phyloP scores from a whole-genome alignment of 2,888 invertebrate species.

The Rhogogaster chlorosoma region DNA sequence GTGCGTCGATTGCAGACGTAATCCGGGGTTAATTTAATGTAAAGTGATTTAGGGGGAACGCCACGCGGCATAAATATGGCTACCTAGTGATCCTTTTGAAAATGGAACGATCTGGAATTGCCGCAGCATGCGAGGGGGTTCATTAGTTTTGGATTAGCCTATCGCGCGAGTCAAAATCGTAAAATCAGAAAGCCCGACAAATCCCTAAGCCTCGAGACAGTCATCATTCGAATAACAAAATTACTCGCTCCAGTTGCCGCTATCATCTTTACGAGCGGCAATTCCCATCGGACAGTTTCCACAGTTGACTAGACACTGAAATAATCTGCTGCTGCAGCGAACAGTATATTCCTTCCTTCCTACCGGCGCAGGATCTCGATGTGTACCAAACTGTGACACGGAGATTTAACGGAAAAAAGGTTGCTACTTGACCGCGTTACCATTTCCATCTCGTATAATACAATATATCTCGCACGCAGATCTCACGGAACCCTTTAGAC shows the following conservation, averaged over 20 bases:
- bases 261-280: conserved; percentile 47
- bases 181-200: conserved; percentile 41
- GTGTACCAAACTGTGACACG: conserved; percentile 41
- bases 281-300: conserved; percentile 45
- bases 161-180: conserved; percentile 22
- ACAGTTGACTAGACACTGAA: conserved; percentile 48
- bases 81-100: neutral
- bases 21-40: conserved; percentile 4
- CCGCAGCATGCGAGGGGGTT: conserved; percentile 22
- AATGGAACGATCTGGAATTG: neutral
- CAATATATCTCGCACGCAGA: neutral
- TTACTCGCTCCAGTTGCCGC: conserved; percentile 46
- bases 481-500: neutral
- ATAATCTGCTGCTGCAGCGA: conserved; percentile 23
- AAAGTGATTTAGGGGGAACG: conserved; percentile 16
- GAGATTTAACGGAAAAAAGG: conserved; percentile 3
- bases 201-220: conserved; percentile 29
- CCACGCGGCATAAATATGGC: neutral
- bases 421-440: conserved; percentile 13
- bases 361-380: conserved; percentile 21
- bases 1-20: neutral
- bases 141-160: neutral
- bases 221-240: conserved; percentile 41
- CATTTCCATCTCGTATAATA: neutral
- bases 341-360: conserved; percentile 9